Evolutionary conservation across 2,797 vertebrate genomes (phyloP).

Genomic region (Ispidina lecontei): DNA sequence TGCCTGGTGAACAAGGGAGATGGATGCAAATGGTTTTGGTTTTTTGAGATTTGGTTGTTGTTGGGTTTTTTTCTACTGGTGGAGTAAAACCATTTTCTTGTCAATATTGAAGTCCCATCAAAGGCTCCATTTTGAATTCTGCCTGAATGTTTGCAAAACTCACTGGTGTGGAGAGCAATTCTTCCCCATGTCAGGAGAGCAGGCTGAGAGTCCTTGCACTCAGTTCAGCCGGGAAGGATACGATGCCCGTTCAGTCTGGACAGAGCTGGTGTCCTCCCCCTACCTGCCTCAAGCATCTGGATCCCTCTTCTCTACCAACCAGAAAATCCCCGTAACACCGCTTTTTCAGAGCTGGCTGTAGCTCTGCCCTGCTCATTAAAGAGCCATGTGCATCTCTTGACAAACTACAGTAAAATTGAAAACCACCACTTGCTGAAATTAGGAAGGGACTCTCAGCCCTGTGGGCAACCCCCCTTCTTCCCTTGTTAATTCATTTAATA

Average conservation of each 20-base stretch:
- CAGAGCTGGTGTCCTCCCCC: neutral
- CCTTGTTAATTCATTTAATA: conserved; percentile 65
- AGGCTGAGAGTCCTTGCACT: neutral
- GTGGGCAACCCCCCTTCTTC: conserved; percentile 24
- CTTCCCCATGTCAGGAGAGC: neutral
- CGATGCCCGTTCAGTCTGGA: neutral
- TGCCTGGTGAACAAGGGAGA: neutral
- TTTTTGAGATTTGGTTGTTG: neutral
- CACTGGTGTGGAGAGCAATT: neutral
- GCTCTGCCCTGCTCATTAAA: conserved; percentile 53
- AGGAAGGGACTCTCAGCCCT: conserved; percentile 31
- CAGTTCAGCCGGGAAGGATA: neutral
- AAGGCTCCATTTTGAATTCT: neutral
- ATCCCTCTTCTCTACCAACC: neutral
- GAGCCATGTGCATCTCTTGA: conserved; percentile 16
- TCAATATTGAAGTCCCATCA: neutral
- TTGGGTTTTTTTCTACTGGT: neutral
- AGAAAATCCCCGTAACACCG: neutral
- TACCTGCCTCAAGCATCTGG: neutral
- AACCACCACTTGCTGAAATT: conserved; percentile 42
- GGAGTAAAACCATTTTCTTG: neutral
- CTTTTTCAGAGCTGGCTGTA: conserved; percentile 9
- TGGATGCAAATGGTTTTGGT: neutral
- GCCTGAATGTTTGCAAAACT: neutral
- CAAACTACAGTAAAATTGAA: conserved; percentile 58